Conservation (phyloP, 1,140 invertebrate species). For the Leptinotarsa texana region DNA sequence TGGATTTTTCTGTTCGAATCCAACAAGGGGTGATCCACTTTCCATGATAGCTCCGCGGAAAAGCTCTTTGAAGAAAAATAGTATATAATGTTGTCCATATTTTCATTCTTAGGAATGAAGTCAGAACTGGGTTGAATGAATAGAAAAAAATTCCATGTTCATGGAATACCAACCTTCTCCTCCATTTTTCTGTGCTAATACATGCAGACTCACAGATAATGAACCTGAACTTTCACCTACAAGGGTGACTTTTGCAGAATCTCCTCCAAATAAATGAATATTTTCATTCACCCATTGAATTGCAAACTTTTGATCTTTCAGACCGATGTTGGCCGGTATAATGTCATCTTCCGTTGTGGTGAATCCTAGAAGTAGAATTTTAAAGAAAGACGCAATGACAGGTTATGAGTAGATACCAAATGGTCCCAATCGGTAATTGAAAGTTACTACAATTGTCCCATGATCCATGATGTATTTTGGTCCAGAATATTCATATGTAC, state of each 20-base stretch:
- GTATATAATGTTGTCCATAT: neutral
- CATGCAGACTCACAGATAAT: constrained; percentile 64
- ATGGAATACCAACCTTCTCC: constrained; percentile 57
- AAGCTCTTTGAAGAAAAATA: neutral
- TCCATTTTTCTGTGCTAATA: constrained; percentile 65
- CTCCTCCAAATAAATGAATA: constrained; percentile 71
- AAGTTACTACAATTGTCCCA: constrained; percentile 32
- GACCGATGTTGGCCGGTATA: constrained; percentile 70
- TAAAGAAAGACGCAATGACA: no score
- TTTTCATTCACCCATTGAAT: constrained; percentile 72
- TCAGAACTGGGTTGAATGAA: no score
- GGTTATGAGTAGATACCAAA: constrained; percentile 55
- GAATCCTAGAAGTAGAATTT: constrained; percentile 33
- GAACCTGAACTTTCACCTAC: constrained; percentile 71
- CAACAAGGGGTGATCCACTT: neutral
- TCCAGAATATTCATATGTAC: constrained; percentile 56
- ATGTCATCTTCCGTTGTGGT: constrained; percentile 64
- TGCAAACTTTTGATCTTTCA: constrained; percentile 73
- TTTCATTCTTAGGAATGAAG: neutral
- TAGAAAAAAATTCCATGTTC: no score
- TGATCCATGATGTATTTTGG: constrained; percentile 34
- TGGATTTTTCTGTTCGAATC: neutral
- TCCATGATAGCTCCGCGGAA: constrained; percentile 15
- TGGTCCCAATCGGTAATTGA: constrained; percentile 60
- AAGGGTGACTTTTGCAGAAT: constrained; percentile 69